A percentile compares a stretch with the other conserved stretches of the same genome.
Conservation (phyloP, 2,888 invertebrate genomes). For the Epinotia brunnichana region DNA sequence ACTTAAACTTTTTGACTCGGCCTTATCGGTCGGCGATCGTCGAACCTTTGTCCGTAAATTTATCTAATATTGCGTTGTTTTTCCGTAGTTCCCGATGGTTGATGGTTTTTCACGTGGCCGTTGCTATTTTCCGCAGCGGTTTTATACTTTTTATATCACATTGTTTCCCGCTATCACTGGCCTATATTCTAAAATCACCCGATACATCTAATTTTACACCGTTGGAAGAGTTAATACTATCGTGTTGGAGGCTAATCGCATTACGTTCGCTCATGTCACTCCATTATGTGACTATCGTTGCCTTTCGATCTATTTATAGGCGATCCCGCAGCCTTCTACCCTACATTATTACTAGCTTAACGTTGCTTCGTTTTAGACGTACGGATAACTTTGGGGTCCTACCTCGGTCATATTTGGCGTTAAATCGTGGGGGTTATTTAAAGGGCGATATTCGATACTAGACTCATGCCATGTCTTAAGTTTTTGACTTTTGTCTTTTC, state of each 20-base stretch:
- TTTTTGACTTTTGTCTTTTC: too few relatives aligned
- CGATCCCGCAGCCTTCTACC: slow-evolving; percentile 37
- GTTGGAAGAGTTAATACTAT: slow-evolving; percentile 39
- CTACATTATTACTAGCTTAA: slow-evolving; percentile 27
- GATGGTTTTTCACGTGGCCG: too few relatives aligned
- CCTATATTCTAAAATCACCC: slow-evolving; percentile 31
- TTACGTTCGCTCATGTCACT: slow-evolving; percentile 44
- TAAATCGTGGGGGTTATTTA: not conserved
- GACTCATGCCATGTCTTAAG: too few relatives aligned
- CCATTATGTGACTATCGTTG: slow-evolving; percentile 42
- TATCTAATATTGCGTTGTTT: too few relatives aligned
- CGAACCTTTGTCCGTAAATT: too few relatives aligned
- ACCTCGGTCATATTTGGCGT: not conserved
- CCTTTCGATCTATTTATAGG: slow-evolving; percentile 40
- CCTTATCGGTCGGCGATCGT: too few relatives aligned
- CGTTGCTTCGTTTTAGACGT: slow-evolving; percentile 9
- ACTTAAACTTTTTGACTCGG: too few relatives aligned
- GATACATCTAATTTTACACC: slow-evolving; percentile 40
- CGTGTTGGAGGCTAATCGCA: slow-evolving; percentile 43
- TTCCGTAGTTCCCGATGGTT: too few relatives aligned
- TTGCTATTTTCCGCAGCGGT: not conserved
- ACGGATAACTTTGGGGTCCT: slow-evolving; percentile 6
- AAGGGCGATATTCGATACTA: not conserved
- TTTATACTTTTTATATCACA: not conserved
- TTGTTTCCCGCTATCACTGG: not conserved